These are phyloP conservation scores for Sphyrna mokarran DNA, from an alignment of 2,113 vertebrate species.

Conservation along the genomic window DNA sequence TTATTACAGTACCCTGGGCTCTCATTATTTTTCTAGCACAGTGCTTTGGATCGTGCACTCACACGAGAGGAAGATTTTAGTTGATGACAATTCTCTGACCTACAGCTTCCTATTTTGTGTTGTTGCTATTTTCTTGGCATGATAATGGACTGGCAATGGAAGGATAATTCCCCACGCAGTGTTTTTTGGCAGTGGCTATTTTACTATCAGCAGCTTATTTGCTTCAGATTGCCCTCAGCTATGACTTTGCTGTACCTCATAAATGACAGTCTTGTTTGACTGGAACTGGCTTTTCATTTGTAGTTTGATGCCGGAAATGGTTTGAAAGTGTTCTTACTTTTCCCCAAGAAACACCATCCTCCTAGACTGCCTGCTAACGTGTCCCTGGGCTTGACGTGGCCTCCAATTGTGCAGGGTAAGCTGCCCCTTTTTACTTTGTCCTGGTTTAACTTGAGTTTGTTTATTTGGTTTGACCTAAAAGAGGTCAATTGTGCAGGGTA, in stretches of 20 bases:
- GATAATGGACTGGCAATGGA: constrained; percentile 8
- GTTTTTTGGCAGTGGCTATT: constrained; percentile 20
- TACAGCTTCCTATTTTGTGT: background rate
- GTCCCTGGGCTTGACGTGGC: background rate
- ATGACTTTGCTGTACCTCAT: background rate
- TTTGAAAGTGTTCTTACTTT: background rate
- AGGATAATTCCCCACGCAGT: background rate
- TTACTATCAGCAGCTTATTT: background rate
- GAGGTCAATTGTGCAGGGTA: background rate
- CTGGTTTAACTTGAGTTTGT: too few relatives aligned
- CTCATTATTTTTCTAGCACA: background rate
- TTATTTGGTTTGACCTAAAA: too few relatives aligned
- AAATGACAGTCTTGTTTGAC: background rate
- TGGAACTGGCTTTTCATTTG: background rate
- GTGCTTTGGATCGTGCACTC: background rate
- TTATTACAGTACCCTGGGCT: background rate
- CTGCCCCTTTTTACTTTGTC: too few relatives aligned
- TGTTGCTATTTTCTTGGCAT: background rate
- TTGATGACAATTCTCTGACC: background rate
- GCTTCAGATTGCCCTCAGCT: background rate
- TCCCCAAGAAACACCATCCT: background rate
- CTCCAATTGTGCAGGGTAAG: background rate
- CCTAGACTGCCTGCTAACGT: background rate
- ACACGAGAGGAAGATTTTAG: background rate
- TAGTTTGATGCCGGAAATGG: background rate